Evolutionary conservation across 2,888 invertebrate genomes (phyloP).

Genomic region (Anarsia innoxiella): DNA sequence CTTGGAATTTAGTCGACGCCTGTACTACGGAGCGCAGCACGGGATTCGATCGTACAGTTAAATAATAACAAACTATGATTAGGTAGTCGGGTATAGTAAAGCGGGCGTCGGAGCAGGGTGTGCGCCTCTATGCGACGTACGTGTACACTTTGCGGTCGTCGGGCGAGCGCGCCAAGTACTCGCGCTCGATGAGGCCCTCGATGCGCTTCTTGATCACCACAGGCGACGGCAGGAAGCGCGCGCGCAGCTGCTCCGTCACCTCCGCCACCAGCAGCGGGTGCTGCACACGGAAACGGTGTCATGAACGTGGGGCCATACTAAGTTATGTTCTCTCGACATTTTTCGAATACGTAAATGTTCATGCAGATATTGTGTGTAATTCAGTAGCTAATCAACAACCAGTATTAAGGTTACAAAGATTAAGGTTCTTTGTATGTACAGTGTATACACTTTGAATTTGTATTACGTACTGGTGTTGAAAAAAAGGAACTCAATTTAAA

Average conservation of each 20-base stretch:
- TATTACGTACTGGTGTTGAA: no score
- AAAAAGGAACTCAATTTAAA: no score
- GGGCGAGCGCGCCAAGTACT: constrained; percentile 97
- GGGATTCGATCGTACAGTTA: neutral
- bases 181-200: constrained; percentile 98
- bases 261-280: constrained; percentile 96
- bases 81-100: constrained; percentile 10
- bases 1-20: constrained; percentile 1
- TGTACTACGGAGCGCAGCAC: neutral
- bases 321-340: no score
- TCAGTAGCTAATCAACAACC: no score
- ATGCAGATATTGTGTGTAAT: no score
- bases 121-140: constrained; percentile 88
- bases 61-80: constrained; percentile 9
- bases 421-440: no score
- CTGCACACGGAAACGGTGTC: no score
- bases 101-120: constrained; percentile 5
- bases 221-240: constrained; percentile 97
- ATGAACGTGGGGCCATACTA: no score
- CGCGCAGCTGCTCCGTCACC: constrained; percentile 97
- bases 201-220: constrained; percentile 99
- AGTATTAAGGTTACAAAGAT: no score
- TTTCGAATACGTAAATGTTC: no score
- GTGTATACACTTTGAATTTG: no score
- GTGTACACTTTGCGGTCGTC: constrained; percentile 98